phyloP scores from a whole-genome alignment of 2,113 vertebrate genomes.

The Prolemur simus region DNA sequence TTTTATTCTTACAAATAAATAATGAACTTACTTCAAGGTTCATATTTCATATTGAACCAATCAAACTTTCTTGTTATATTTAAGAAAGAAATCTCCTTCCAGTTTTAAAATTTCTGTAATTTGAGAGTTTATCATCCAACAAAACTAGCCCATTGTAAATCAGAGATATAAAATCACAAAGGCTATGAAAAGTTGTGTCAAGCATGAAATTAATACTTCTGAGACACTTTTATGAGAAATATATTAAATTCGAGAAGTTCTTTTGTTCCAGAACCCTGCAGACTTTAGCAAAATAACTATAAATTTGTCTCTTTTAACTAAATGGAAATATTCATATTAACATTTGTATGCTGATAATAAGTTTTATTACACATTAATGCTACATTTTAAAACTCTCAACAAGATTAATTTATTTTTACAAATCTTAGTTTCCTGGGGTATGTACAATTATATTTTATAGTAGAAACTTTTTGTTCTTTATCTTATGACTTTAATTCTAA shows the following conservation, averaged over 20 bases:
- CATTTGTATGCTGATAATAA: conserved; percentile 18
- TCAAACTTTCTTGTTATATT: neutral
- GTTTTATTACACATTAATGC: neutral
- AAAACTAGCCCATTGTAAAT: conserved; percentile 57
- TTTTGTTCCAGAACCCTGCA: conserved; percentile 55
- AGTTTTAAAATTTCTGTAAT: conserved; percentile 56
- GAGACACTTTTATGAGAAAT: conserved; percentile 68
- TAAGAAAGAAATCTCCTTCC: conserved; percentile 23
- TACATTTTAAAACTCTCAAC: neutral
- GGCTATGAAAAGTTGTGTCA: conserved; percentile 62
- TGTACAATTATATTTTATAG: neutral
- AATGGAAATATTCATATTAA: conserved; percentile 36
- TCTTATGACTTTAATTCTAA: neutral
- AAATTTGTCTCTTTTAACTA: conserved; percentile 53
- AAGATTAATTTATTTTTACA: conserved; percentile 35
- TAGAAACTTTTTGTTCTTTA: neutral
- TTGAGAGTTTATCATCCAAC: conserved; percentile 71
- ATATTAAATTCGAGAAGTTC: conserved; percentile 64
- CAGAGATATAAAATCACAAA: conserved; percentile 62
- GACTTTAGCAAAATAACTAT: conserved; percentile 59
- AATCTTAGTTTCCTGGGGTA: neutral
- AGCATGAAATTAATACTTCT: conserved; percentile 69
- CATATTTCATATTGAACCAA: conserved; percentile 27
- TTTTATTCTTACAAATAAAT: neutral
- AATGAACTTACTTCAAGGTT: neutral